These are phyloP conservation scores for Pegoplata infirma DNA, from an alignment of 2,888 invertebrate species.

Conservation along the genomic window DNA sequence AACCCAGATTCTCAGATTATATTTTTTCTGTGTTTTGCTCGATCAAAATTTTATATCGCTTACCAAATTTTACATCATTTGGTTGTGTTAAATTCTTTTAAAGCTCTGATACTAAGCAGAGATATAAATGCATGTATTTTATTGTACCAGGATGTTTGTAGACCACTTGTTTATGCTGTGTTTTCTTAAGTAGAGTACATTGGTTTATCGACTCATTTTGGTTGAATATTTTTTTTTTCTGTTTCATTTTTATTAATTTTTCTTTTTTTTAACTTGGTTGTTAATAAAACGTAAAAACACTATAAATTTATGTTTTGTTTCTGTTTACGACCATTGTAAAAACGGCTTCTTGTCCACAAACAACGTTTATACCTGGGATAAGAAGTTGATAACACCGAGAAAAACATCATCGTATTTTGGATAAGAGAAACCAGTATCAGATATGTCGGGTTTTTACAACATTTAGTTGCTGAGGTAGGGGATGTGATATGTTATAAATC, in stretches of 20 bases:
- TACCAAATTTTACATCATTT: no score
- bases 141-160: constrained; percentile 61
- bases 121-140: constrained; percentile 48
- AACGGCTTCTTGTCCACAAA: constrained; percentile 63
- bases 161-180: constrained; percentile 54
- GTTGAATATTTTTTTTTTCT: constrained; percentile 29
- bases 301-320: constrained; percentile 63
- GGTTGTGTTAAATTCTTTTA: background rate
- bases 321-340: constrained; percentile 65
- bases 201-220: constrained; percentile 39
- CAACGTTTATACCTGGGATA: constrained; percentile 61
- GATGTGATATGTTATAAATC: constrained; percentile 34
- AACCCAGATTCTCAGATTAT: no score
- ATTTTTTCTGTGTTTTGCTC: no score
- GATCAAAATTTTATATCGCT: no score
- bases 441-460: background rate
- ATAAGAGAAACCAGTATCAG: constrained; percentile 40
- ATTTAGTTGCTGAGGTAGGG: background rate
- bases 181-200: constrained; percentile 59
- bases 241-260: constrained; percentile 36
- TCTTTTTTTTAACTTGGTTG: constrained; percentile 39
- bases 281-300: constrained; percentile 58
- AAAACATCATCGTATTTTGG: constrained; percentile 44
- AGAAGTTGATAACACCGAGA: constrained; percentile 51
- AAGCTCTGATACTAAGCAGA: background rate